These are phyloP conservation scores for Otolemur garnettii DNA, from an alignment of 2,113 vertebrate species.

Conservation along the genomic window DNA sequence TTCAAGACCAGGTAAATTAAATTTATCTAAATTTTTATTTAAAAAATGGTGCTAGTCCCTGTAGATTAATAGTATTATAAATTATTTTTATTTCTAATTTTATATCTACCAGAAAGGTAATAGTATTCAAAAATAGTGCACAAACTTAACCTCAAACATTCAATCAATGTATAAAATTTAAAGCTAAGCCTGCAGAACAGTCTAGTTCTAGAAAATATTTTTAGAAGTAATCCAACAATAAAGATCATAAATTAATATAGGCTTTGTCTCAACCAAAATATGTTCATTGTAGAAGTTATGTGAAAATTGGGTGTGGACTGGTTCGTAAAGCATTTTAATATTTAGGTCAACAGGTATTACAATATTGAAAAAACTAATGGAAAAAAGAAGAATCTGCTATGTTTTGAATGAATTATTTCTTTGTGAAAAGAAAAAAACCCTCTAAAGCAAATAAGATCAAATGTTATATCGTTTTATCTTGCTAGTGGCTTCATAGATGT, in stretches of 20 bases:
- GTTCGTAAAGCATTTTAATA: slow-evolving; percentile 24
- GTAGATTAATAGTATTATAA: not conserved
- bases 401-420: not conserved
- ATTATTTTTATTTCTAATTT: slow-evolving; percentile 7
- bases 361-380: not conserved
- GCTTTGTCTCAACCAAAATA: not conserved
- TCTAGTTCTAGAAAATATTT: not conserved
- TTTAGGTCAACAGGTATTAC: not conserved
- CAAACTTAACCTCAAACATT: slow-evolving; percentile 20
- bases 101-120: not conserved
- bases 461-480: slow-evolving; percentile 11
- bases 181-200: not conserved
- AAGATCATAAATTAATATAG: not conserved
- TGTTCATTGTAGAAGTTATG: not conserved
- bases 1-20: not conserved
- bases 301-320: not conserved
- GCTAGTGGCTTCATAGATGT: not conserved
- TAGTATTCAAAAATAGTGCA: not conserved
- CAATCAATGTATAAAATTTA: not conserved
- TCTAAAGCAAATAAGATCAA: not conserved
- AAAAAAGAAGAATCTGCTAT: not conserved
- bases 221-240: not conserved
- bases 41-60: not conserved
- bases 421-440: not conserved
- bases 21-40: slow-evolving; percentile 32